A percentile compares a stretch with the other conserved stretches of the same genome.
These are phyloP conservation scores for Xiphias gladius DNA, from an alignment of 2,113 vertebrate genomes.

Conservation along the genomic window DNA sequence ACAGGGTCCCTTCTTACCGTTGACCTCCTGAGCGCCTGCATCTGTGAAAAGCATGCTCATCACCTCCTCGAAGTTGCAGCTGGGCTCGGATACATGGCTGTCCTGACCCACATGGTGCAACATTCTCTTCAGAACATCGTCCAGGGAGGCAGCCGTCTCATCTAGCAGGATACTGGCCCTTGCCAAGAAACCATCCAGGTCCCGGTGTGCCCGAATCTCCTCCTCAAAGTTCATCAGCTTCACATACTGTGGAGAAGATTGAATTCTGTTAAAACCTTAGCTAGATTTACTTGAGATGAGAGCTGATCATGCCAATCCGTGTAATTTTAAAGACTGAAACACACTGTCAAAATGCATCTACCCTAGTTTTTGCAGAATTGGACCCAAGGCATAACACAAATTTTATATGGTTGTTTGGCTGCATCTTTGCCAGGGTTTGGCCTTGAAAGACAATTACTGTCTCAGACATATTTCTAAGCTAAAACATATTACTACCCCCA, in stretches of 20 bases:
- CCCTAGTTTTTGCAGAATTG: neutral
- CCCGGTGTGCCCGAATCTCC: slow-evolving; percentile 93
- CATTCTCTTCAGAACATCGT: slow-evolving; percentile 95
- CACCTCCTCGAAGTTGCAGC: slow-evolving; percentile 93
- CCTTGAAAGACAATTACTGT: neutral
- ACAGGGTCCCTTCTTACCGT: slow-evolving; percentile 82
- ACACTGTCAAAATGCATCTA: neutral
- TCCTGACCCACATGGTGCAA: slow-evolving; percentile 91
- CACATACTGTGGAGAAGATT: slow-evolving; percentile 87
- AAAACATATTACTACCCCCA: neutral
- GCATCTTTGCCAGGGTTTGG: neutral
- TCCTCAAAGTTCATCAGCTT: slow-evolving; percentile 99
- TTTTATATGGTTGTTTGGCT: neutral
- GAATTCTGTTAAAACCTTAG: neutral
- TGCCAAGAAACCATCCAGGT: slow-evolving; percentile 94
- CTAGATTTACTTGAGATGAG: neutral
- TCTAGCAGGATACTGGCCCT: slow-evolving; percentile 94
- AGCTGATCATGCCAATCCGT: neutral
- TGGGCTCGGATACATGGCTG: slow-evolving; percentile 82
- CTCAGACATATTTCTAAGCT: neutral
- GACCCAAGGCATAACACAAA: neutral
- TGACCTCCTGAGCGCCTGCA: slow-evolving; percentile 91
- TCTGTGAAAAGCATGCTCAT: slow-evolving; percentile 97
- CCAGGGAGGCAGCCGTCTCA: slow-evolving; percentile 93
- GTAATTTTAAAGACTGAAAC: neutral